These are phyloP conservation scores for Enteromius mattozi DNA, from an alignment of 2,797 vertebrate species.

Conservation along the genomic window DNA sequence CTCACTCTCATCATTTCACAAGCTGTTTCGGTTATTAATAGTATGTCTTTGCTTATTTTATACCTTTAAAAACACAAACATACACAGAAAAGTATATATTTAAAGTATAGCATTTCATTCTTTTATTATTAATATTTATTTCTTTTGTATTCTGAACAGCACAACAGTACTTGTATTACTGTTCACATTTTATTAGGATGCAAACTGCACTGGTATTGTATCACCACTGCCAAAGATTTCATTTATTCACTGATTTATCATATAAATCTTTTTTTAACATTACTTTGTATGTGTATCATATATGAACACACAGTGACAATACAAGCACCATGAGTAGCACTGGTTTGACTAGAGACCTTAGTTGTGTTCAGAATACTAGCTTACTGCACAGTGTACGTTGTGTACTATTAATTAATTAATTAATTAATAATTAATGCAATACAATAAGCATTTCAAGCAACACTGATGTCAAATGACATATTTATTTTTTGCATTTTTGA, in stretches of 20 bases:
- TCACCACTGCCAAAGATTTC: not conserved
- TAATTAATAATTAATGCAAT: too few relatives aligned
- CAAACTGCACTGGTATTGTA: conserved; percentile 13
- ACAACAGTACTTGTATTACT: conserved; percentile 2
- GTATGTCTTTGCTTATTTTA: not conserved
- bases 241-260: conserved; percentile 9
- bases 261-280: conserved; percentile 5
- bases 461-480: not conserved
- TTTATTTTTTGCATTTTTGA: not conserved
- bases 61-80: not conserved
- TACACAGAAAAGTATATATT: not conserved
- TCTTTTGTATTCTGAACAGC: not conserved
- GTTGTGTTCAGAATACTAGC: not conserved
- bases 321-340: not conserved
- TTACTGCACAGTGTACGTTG: not conserved
- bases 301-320: conserved; percentile 1
- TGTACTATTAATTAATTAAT: too few relatives aligned
- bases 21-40: not conserved
- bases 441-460: not conserved
- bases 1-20: not conserved
- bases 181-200: conserved; percentile 23
- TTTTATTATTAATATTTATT: conserved; percentile 21
- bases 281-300: not conserved
- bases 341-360: not conserved
- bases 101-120: not conserved